These are phyloP conservation scores for Porites lobata DNA, from an alignment of 92 coral and sea anemone species.

Conservation along the genomic window DNA sequence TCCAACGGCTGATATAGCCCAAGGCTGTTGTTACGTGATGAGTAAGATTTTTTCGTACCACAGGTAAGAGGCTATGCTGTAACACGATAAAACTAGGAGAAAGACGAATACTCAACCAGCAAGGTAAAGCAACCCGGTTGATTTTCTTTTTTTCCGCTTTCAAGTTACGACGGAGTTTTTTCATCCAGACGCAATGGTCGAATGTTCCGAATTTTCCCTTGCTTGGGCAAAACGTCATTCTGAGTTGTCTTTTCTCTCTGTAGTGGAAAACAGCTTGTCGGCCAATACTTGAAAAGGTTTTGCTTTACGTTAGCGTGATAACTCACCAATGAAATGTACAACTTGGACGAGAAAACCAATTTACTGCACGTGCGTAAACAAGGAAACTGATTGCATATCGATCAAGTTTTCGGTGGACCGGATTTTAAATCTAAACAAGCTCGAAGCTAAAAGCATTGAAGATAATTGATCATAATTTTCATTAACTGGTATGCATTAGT, in stretches of 20 bases:
- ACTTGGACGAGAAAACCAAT: conserved; percentile 1
- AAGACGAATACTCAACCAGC: background rate
- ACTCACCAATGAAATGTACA: conserved; percentile 21
- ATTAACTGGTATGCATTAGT: no score
- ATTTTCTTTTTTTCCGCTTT: background rate
- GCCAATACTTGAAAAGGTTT: background rate
- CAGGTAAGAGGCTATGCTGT: background rate
- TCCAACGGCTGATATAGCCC: background rate
- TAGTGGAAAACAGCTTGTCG: background rate
- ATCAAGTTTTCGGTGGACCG: no score
- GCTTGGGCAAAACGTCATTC: conserved; percentile 1
- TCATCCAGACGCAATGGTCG: conserved; percentile 24
- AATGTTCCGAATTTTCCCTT: conserved; percentile 37
- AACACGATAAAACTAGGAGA: background rate
- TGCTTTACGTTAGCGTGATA: conserved; percentile 23
- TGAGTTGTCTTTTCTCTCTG: background rate
- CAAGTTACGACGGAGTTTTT: background rate
- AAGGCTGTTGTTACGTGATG: background rate
- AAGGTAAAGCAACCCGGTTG: background rate
- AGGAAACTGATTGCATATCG: background rate
- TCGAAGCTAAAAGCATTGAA: no score
- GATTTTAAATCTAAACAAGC: no score
- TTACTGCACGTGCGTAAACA: conserved; percentile 18
- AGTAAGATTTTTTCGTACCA: conserved; percentile 25
- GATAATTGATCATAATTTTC: no score